Evolutionary conservation across 2,113 vertebrate species (phyloP).

Genomic region (Paraplagusia blochii): DNA sequence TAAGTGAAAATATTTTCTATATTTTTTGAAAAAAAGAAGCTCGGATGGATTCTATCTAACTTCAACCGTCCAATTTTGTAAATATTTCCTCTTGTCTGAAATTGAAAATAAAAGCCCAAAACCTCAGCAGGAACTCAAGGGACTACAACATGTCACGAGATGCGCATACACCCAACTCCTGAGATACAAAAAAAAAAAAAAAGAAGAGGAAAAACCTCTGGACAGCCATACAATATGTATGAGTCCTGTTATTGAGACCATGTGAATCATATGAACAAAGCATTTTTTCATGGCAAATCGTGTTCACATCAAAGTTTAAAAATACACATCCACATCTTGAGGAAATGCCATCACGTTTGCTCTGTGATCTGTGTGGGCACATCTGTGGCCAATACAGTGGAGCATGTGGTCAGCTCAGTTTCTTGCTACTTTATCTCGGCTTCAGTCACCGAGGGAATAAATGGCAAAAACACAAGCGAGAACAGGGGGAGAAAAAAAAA

Average conservation of each 20-base stretch:
- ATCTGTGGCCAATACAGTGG: constrained; percentile 87
- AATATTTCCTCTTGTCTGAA: too few species aligned
- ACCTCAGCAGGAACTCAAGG: too few species aligned
- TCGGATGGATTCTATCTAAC: too few species aligned
- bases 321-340: constrained; percentile 79
- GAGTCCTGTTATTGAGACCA: constrained; percentile 82
- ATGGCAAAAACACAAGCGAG: constrained; percentile 15
- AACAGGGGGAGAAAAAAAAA: neutral
- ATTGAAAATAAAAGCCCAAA: too few species aligned
- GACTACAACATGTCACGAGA: constrained; percentile 2
- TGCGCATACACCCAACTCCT: constrained; percentile 27
- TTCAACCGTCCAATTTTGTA: too few species aligned
- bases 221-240: constrained; percentile 73
- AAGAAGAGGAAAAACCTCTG: constrained; percentile 25
- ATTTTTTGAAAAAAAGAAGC: too few species aligned
- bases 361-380: constrained; percentile 77
- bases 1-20: too few species aligned
- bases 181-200: constrained; percentile 1
- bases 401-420: constrained; percentile 82
- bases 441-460: constrained; percentile 39
- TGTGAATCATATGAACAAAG: constrained; percentile 86
- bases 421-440: constrained; percentile 56
- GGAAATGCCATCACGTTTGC: constrained; percentile 86
- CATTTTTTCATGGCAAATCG: constrained; percentile 85
- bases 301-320: constrained; percentile 86